phyloP scores from a whole-genome alignment of 2,113 vertebrate genomes.

The Nematolebias whitei region DNA sequence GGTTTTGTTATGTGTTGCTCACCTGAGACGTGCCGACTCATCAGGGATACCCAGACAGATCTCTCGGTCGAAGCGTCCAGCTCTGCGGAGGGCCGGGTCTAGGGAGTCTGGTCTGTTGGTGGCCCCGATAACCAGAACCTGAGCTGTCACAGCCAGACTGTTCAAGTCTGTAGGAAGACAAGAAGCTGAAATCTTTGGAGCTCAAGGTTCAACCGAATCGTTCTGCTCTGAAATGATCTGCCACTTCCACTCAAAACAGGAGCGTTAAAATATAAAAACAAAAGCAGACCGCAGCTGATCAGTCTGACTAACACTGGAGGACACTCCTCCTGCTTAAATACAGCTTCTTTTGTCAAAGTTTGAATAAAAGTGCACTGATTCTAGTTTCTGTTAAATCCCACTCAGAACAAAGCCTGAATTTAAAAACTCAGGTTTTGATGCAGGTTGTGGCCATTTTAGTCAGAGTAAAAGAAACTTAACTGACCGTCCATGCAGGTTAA shows the following conservation, averaged over 20 bases:
- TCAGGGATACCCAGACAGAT: conserved; percentile 96
- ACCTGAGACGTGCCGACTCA: conserved; percentile 90
- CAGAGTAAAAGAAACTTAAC: conserved; percentile 10
- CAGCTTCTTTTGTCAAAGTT: no score
- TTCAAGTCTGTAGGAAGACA: conserved; percentile 84
- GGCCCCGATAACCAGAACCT: conserved; percentile 92
- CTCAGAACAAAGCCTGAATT: no score
- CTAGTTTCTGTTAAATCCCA: no score
- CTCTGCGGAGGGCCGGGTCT: conserved; percentile 92
- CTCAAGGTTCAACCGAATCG: no score
- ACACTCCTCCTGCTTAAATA: no score
- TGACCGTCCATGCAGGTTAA: conserved; percentile 97
- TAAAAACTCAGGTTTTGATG: no score
- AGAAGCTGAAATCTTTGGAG: neutral
- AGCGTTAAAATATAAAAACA: no score
- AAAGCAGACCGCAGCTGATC: no score
- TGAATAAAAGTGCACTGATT: no score
- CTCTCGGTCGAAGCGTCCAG: conserved; percentile 94
- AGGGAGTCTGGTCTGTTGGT: conserved; percentile 94
- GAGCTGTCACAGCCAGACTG: conserved; percentile 78
- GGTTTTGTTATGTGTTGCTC: neutral
- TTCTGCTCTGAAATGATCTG: neutral
- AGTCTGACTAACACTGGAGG: no score
- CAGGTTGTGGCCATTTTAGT: no score
- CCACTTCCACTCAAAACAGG: neutral